Conservation (phyloP, 2,888 invertebrate genomes). For the Odontothrips loti region DNA sequence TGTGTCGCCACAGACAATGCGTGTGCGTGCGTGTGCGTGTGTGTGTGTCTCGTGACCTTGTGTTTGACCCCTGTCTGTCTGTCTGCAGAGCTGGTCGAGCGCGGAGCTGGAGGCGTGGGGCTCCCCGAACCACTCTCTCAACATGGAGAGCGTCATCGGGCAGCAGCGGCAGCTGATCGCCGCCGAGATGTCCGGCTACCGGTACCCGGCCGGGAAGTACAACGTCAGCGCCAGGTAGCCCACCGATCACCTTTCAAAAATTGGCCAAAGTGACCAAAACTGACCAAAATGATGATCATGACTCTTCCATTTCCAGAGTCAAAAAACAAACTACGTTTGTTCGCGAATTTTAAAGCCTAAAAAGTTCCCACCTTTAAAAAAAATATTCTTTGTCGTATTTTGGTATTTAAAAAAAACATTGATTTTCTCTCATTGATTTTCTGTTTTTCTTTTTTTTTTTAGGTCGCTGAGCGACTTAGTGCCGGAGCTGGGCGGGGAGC, state of each 20-base stretch:
- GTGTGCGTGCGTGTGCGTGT: too few species aligned
- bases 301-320: too few species aligned
- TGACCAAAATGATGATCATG: too few species aligned
- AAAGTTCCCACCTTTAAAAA: too few species aligned
- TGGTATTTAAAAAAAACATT: too few species aligned
- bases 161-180: conserved; percentile 54
- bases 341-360: too few species aligned
- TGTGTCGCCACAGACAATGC: too few species aligned
- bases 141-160: conserved; percentile 55
- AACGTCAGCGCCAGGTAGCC: conserved; percentile 51
- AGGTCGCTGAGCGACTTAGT: conserved; percentile 60
- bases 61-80: background rate
- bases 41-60: background rate
- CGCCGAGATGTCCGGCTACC: conserved; percentile 58
- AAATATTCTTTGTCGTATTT: too few species aligned
- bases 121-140: conserved; percentile 37
- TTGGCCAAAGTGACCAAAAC: too few species aligned
- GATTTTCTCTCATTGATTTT: too few species aligned
- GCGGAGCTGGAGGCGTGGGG: conserved; percentile 38
- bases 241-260: conserved; percentile 44
- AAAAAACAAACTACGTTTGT: too few species aligned
- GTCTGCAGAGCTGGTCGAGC: conserved; percentile 40
- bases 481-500: conserved; percentile 64
- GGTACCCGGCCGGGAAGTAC: conserved; percentile 56
- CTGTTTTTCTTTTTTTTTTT: background rate